These are phyloP conservation scores for Coleophora flavipennella DNA, from an alignment of 2,888 invertebrate genomes.

Conservation along the genomic window DNA sequence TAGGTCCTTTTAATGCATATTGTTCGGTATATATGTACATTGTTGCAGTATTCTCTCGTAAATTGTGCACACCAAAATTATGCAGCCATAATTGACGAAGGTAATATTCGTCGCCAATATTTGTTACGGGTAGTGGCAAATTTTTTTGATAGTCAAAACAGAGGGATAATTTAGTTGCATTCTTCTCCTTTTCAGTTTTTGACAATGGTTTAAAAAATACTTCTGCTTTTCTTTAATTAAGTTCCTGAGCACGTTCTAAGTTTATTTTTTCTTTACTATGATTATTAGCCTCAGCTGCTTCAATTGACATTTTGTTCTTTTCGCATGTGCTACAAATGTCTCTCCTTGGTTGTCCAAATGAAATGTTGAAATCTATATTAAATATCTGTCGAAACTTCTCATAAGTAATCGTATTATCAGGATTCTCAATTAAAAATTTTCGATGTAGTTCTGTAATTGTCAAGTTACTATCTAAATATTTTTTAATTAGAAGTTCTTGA, in stretches of 20 bases:
- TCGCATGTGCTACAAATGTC: neutral
- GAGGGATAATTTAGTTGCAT: neutral
- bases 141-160: neutral
- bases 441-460: neutral
- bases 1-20: neutral
- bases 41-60: neutral
- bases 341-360: neutral
- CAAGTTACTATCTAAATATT: no score
- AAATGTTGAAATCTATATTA: neutral
- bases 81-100: conserved; percentile 1
- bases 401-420: neutral
- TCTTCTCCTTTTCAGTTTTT: neutral
- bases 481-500: no score
- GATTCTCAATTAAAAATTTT: neutral
- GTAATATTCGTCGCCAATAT: conserved; percentile 1
- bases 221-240: neutral
- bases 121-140: neutral
- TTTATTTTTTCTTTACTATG: neutral
- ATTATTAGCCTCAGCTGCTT: neutral
- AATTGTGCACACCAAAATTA: conserved; percentile 1
- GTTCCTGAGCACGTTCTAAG: neutral
- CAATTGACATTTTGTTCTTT: neutral
- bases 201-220: neutral
- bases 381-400: neutral
- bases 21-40: conserved; percentile 4